Conservation (phyloP, 2,888 invertebrate genomes). For the Cantharis flavilabris region DNA sequence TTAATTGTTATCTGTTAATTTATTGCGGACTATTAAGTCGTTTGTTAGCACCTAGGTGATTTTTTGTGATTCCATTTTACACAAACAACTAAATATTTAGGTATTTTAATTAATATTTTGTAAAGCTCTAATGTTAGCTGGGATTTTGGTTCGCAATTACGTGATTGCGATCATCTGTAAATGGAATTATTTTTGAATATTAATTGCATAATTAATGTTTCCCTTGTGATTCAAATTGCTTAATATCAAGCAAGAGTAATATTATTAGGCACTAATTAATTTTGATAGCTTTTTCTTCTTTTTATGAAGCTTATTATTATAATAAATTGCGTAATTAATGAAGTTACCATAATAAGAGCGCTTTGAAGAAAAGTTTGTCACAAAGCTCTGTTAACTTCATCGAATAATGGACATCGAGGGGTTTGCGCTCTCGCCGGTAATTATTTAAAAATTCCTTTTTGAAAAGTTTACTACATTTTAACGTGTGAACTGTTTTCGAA, state of each 20-base stretch:
- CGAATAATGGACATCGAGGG: neutral
- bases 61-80: neutral
- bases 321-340: neutral
- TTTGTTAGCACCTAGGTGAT: neutral
- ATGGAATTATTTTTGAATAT: constrained; percentile 1
- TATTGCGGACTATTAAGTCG: neutral
- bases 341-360: neutral
- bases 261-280: neutral
- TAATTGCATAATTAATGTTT: neutral
- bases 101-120: neutral
- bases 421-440: neutral
- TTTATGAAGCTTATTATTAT: neutral
- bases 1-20: neutral
- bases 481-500: neutral
- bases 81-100: neutral
- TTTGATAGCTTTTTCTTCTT: neutral
- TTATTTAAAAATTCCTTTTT: neutral
- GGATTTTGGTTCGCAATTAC: neutral
- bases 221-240: neutral
- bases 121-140: neutral
- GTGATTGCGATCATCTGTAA: neutral
- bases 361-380: neutral
- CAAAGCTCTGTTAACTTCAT: neutral
- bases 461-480: neutral
- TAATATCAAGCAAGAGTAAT: neutral